Evolutionary conservation across 1,140 invertebrate species (phyloP).

Genomic region (Drosophila rhopaloa): DNA sequence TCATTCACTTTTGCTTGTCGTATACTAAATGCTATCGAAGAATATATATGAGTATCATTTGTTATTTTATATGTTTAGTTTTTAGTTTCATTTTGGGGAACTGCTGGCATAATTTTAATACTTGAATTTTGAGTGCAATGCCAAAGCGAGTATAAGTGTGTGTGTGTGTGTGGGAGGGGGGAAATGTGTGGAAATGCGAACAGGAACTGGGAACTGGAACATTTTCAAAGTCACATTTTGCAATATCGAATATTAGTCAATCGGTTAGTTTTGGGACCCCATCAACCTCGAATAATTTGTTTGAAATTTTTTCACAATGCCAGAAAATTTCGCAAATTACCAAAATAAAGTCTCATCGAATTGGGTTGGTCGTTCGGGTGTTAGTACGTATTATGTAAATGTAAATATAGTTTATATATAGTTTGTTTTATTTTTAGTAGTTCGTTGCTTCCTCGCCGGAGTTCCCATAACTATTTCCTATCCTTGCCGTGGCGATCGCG

Average conservation of each 20-base stretch:
- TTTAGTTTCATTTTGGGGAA: conserved; percentile 37
- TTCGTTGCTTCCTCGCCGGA: conserved; percentile 52
- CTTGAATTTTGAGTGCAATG: conserved; percentile 69
- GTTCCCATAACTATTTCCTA: conserved; percentile 58
- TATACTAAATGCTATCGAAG: conserved; percentile 64
- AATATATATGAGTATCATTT: conserved; percentile 84
- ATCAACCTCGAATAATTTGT: conserved; percentile 60
- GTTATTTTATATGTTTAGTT: conserved; percentile 72
- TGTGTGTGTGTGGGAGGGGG: not conserved
- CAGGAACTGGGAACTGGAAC: conserved; percentile 56
- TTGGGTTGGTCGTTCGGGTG: conserved; percentile 21
- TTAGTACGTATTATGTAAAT: conserved; percentile 41
- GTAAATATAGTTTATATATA: too few relatives aligned
- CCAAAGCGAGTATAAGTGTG: conserved; percentile 43
- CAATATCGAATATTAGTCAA: conserved; percentile 28
- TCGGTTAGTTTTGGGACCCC: conserved; percentile 8
- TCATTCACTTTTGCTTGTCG: conserved; percentile 41
- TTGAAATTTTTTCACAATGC: conserved; percentile 64
- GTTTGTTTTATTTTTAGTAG: conserved; percentile 34
- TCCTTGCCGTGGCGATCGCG: conserved; percentile 76
- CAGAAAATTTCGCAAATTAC: conserved; percentile 79
- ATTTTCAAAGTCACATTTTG: conserved; percentile 54
- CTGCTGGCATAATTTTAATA: conserved; percentile 68
- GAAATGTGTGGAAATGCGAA: conserved; percentile 43
- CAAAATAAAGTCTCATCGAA: conserved; percentile 38